These are phyloP conservation scores for Drosophila mercatorum DNA, from an alignment of 2,888 invertebrate species.

Conservation along the genomic window DNA sequence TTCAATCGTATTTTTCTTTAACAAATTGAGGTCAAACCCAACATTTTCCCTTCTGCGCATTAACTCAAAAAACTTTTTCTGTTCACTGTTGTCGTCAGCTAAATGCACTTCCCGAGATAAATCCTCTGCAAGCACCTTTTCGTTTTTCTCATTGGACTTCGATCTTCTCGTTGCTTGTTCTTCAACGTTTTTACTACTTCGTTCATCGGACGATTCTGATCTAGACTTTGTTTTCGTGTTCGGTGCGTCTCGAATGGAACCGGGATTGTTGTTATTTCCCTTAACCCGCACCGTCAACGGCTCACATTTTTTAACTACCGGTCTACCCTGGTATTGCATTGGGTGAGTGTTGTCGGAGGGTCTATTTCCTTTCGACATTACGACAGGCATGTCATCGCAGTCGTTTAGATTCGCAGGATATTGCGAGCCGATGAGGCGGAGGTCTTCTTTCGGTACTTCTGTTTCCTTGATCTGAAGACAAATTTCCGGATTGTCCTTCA, in stretches of 20 bases:
- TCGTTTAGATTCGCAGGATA: not conserved
- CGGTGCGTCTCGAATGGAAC: not conserved
- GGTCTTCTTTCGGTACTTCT: not conserved
- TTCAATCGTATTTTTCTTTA: not conserved
- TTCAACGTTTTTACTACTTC: not conserved
- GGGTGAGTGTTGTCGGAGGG: not conserved
- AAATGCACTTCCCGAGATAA: not conserved
- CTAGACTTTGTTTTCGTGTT: not conserved
- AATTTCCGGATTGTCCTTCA: slow-evolving; percentile 20
- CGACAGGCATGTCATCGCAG: not conserved
- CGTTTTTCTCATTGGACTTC: not conserved
- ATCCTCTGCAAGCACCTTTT: slow-evolving; percentile 9
- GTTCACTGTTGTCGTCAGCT: slow-evolving; percentile 11
- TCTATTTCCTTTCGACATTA: not conserved
- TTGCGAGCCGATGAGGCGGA: not conserved
- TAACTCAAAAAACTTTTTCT: slow-evolving; percentile 4
- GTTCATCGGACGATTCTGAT: not conserved
- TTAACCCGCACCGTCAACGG: slow-evolving; percentile 34
- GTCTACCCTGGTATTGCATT: slow-evolving; percentile 21
- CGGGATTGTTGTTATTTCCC: not conserved
- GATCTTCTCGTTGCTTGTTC: not conserved
- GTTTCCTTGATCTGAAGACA: slow-evolving; percentile 26
- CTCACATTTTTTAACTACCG: slow-evolving; percentile 17
- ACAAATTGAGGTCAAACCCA: not conserved
- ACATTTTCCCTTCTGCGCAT: slow-evolving; percentile 17